Percentiles rank a stretch among this genome's conserved stretches.
These are phyloP conservation scores for Phyllopteryx taeniolatus DNA, from an alignment of 2,113 vertebrate species.

Conservation along the genomic window DNA sequence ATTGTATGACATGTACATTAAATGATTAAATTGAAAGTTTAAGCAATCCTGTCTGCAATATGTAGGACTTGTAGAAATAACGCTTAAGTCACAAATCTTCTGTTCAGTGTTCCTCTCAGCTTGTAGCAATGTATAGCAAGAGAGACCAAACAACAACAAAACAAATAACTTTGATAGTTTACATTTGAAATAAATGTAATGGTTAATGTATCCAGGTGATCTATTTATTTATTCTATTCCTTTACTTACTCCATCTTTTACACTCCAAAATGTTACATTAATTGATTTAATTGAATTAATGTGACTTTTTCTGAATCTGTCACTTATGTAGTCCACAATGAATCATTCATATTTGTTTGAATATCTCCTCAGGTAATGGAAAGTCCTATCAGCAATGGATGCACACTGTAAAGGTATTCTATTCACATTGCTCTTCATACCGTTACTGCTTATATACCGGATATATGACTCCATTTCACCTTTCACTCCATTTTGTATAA, in stretches of 20 bases:
- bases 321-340: slow-evolving; percentile 10
- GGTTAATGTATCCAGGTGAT: background rate
- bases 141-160: no score
- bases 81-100: no score
- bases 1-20: background rate
- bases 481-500: slow-evolving; percentile 25
- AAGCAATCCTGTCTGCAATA: background rate
- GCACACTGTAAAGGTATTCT: slow-evolving; percentile 91
- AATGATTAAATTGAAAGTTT: background rate
- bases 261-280: background rate
- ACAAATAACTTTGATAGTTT: no score
- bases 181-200: background rate
- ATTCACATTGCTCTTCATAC: slow-evolving; percentile 40
- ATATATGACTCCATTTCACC: slow-evolving; percentile 12
- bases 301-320: background rate
- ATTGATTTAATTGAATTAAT: background rate
- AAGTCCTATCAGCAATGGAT: slow-evolving; percentile 94
- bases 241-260: background rate
- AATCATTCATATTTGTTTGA: slow-evolving; percentile 37
- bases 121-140: no score
- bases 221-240: background rate
- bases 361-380: slow-evolving; percentile 79
- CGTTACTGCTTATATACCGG: slow-evolving; percentile 23
- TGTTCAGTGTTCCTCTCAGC: no score
- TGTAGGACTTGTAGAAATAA: background rate